Evolutionary conservation across 2,888 invertebrate genomes (phyloP).

Genomic region (Aphodius sticticus): DNA sequence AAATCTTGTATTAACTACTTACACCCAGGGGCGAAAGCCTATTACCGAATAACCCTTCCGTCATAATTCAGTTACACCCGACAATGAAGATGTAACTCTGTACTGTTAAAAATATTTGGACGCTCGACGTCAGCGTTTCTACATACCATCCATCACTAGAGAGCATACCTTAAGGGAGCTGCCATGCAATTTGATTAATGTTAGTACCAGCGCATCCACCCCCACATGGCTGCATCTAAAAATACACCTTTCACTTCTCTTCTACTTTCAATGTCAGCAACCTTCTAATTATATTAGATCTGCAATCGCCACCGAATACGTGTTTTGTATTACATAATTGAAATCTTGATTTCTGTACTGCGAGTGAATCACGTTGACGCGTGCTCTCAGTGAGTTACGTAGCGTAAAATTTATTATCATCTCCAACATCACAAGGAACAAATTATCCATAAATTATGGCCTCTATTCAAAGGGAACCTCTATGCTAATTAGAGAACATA

Average conservation of each 20-base stretch:
- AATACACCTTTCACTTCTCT: background rate
- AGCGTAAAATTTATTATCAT: constrained; percentile 4
- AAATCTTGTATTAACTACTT: background rate
- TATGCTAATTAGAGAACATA: background rate
- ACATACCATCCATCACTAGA: background rate
- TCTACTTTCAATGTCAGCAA: background rate
- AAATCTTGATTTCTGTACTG: too few relatives aligned
- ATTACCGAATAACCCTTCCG: background rate
- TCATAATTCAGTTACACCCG: background rate
- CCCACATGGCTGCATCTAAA: background rate
- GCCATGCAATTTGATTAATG: background rate
- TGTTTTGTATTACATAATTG: too few relatives aligned
- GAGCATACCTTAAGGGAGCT: background rate
- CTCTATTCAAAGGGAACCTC: background rate
- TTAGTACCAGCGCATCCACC: background rate
- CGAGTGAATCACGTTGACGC: too few relatives aligned
- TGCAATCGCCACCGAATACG: too few relatives aligned
- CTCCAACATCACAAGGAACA: background rate
- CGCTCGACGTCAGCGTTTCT: background rate
- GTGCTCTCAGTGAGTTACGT: background rate
- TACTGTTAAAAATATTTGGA: background rate
- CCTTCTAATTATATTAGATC: background rate
- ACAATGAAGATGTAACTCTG: background rate
- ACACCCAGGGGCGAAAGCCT: background rate
- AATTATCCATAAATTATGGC: background rate